Evolutionary conservation across 2,113 vertebrate genomes (phyloP), one percentile per base, ranked within the genome.

Genomic region (Aegotheles bennettii): DNA sequence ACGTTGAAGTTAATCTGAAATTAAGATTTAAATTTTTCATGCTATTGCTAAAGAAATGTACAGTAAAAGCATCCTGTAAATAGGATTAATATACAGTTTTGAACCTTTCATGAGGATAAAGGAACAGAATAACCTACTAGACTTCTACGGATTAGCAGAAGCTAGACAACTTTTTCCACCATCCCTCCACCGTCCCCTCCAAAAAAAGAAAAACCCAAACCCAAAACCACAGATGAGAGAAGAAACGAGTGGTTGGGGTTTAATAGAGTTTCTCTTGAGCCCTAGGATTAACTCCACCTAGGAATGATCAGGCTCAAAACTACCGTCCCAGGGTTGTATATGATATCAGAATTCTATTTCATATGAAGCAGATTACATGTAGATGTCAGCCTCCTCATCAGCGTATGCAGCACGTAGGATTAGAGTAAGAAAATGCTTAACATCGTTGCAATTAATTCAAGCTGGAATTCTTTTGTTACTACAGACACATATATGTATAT

Each of bases 1-100:
- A 60, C 35, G 38, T 69, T 61, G 16, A 91, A 89, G 51, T 71
- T 68, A 95, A 93, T 76, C 11, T 82, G 45, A 79, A 93, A 73
- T 69, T 64, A 61, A 40, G 4, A 53, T 31, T 69, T 69, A 64
- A 85, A 61, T 74, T 77, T 56, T 80, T 95, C 54, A 74, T 1
- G 1, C 20, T 79, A 28, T 47, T 80, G 59, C 76, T 83, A 86
- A 80, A 54, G 33, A 88, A 93, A 81, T 45, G 26, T 7, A 47
- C 9, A 43, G n/a, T 19, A 83, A 70, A 95, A 65, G 7, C 50
- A 85, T 26, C 48, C 28, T 93, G 65, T 16, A 87, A 91, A 87
- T 59, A 90, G 63, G 50, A 91, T 90, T 91, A 82, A 33, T 0
- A 0, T 63, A 59, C 10, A 45, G 21, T 64, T 43, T 6, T 9